A percentile compares a stretch with the other conserved stretches of the same genome.
phyloP scores from a whole-genome alignment of 2,113 vertebrate genomes.

The Xiphophorus hellerii region DNA sequence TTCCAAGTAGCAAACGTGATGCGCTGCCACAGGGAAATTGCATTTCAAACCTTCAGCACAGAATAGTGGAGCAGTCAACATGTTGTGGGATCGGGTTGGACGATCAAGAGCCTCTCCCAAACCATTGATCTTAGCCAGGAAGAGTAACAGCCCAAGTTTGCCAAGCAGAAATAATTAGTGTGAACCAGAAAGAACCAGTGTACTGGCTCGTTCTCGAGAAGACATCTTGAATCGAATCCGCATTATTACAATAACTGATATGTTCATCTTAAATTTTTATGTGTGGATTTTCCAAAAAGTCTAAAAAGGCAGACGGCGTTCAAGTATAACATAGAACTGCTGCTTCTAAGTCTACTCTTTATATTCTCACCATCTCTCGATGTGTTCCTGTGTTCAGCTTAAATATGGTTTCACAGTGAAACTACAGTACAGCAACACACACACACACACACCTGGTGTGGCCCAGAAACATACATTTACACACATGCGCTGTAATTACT shows the following conservation, averaged over 20 bases:
- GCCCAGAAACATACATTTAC: slow-evolving; percentile 43
- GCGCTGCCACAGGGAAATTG: too few relatives aligned
- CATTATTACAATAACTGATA: too few relatives aligned
- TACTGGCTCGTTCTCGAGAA: too few relatives aligned
- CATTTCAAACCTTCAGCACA: neutral
- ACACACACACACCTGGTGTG: slow-evolving; percentile 39
- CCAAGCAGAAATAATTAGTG: too few relatives aligned
- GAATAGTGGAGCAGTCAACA: neutral
- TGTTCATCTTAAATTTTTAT: neutral
- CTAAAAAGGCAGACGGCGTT: too few relatives aligned
- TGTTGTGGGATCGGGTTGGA: neutral
- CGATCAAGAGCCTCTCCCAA: neutral
- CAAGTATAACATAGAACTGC: neutral
- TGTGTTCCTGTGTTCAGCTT: neutral
- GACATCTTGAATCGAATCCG: too few relatives aligned
- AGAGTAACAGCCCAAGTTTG: slow-evolving; percentile 30
- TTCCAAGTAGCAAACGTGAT: neutral
- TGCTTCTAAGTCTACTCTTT: neutral
- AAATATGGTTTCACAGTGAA: slow-evolving; percentile 19
- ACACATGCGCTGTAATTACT: slow-evolving; percentile 65
- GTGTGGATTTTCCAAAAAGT: neutral
- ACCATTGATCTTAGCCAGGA: slow-evolving; percentile 15
- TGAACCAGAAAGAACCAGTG: too few relatives aligned
- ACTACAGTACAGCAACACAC: slow-evolving; percentile 16
- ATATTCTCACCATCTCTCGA: neutral